Conservation (phyloP, 2,888 invertebrate species). For the Agrochola litura region DNA sequence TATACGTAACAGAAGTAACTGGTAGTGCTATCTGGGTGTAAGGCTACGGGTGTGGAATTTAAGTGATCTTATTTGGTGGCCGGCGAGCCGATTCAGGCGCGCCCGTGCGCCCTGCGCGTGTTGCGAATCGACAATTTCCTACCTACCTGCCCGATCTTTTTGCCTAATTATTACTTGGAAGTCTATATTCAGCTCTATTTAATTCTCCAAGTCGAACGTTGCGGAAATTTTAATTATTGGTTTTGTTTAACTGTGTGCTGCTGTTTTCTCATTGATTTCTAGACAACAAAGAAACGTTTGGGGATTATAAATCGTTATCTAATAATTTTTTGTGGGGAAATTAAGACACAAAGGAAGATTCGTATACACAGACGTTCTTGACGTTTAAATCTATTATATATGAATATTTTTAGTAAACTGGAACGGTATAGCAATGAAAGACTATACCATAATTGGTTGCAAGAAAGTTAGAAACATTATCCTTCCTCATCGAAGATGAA, state of each 20-base stretch:
- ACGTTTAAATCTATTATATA: neutral
- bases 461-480: slow-evolving; percentile 5
- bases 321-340: neutral
- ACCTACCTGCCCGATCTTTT: slow-evolving; percentile 79
- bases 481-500: neutral
- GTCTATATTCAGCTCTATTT: slow-evolving; percentile 76
- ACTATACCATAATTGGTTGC: neutral
- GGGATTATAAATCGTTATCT: slow-evolving; percentile 1
- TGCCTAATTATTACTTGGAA: slow-evolving; percentile 83
- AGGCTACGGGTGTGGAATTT: slow-evolving; percentile 86
- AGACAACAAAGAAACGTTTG: slow-evolving; percentile 11
- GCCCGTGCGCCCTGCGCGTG: slow-evolving; percentile 81
- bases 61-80: slow-evolving; percentile 87
- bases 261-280: slow-evolving; percentile 39
- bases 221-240: slow-evolving; percentile 58
- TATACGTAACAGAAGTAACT: slow-evolving; percentile 84
- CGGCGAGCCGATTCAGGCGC: slow-evolving; percentile 82
- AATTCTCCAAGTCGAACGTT: slow-evolving; percentile 67
- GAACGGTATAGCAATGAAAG: neutral
- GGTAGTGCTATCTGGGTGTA: slow-evolving; percentile 83
- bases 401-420: neutral
- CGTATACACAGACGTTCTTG: neutral
- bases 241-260: slow-evolving; percentile 34
- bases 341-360: neutral
- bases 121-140: slow-evolving; percentile 82